A percentile compares a stretch with the other conserved stretches of the same genome.
phyloP scores from a whole-genome alignment of 1,140 invertebrate genomes.

The Pemphigus obesinymphae region DNA sequence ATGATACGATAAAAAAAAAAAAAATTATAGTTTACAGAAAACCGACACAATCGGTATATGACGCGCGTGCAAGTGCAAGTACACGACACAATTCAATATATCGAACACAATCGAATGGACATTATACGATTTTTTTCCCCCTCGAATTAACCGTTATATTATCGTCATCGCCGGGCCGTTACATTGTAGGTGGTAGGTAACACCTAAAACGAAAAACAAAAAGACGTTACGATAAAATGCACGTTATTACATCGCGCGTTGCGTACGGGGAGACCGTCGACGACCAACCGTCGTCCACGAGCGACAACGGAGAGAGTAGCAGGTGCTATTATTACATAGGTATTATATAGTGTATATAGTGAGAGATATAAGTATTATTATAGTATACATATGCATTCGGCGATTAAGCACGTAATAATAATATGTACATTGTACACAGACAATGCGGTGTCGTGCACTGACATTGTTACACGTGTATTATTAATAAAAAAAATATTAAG shows the following conservation, averaged over 20 bases:
- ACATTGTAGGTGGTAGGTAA: not conserved
- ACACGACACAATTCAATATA: not conserved
- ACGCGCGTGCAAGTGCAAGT: not conserved
- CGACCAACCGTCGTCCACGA: slow-evolving; percentile 20
- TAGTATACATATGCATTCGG: not conserved
- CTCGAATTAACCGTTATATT: not conserved
- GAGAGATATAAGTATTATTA: not conserved
- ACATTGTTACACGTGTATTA: no score
- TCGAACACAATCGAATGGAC: not conserved
- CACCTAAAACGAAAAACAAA: not conserved
- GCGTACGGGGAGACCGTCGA: not conserved
- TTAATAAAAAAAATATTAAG: no score
- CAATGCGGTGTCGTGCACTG: not conserved
- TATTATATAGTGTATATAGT: not conserved
- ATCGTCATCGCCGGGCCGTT: no score
- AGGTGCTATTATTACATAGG: not conserved
- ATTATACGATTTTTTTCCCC: not conserved
- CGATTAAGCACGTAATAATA: not conserved
- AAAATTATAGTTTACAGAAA: no score
- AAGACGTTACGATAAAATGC: slow-evolving; percentile 20
- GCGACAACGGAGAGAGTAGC: not conserved
- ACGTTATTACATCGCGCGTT: not conserved
- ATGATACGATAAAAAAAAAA: not conserved
- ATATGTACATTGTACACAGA: not conserved
- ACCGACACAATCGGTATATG: no score